Conservation (phyloP, 2,888 invertebrate species). For the Malachius bipustulatus region DNA sequence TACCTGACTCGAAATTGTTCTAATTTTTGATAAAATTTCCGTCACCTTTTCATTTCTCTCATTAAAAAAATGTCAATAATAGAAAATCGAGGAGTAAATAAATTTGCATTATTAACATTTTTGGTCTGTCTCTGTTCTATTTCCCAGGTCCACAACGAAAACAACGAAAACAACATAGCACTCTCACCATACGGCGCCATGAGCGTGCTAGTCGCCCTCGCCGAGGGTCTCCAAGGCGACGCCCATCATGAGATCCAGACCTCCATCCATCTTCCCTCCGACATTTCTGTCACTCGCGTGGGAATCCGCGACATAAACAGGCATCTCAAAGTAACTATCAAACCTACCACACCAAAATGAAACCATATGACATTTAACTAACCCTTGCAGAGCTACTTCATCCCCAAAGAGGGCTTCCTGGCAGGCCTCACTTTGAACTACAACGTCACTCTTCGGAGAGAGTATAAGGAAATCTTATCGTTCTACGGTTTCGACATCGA, state of each 20-base stretch:
- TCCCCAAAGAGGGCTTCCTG: constrained; percentile 69
- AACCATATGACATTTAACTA: constrained; percentile 4
- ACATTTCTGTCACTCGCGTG: constrained; percentile 59
- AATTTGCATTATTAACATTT: not conserved
- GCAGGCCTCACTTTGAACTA: constrained; percentile 70
- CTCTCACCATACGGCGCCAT: constrained; percentile 74
- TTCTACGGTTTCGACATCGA: constrained; percentile 75
- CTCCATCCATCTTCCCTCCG: constrained; percentile 57
- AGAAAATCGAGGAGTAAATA: no score
- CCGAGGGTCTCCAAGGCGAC: constrained; percentile 64
- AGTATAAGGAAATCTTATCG: constrained; percentile 58
- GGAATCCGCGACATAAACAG: constrained; percentile 76
- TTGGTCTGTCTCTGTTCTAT: no score
- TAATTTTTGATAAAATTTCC: no score
- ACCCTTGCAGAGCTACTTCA: constrained; percentile 60
- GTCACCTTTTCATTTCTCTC: no score
- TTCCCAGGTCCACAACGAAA: constrained; percentile 52
- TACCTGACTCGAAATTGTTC: no score
- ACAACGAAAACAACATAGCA: constrained; percentile 68
- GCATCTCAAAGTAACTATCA: constrained; percentile 58
- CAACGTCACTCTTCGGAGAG: constrained; percentile 61
- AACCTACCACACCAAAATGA: constrained; percentile 5
- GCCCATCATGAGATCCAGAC: constrained; percentile 61
- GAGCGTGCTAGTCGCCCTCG: constrained; percentile 66
- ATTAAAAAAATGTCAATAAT: no score